Evolutionary conservation across 2,888 invertebrate species (phyloP), one percentile per base, ranked within the genome.

Genomic region (Tachina grossa): DNA sequence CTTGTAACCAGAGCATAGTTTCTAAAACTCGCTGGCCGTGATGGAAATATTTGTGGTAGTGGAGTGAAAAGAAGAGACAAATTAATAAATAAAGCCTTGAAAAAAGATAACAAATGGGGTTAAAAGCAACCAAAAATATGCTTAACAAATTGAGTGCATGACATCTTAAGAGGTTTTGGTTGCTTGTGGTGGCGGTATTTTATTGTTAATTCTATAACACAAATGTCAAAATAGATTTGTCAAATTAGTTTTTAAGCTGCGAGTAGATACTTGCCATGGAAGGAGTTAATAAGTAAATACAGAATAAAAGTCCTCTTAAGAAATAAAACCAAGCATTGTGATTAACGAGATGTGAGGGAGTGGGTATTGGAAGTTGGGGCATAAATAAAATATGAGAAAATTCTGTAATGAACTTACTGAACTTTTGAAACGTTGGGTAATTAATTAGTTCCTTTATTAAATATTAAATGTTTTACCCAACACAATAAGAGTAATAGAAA

Each of bases 161-260:
- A 75, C 51, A 74, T 69, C 63, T 78, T 79, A 85, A 85, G 75
- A 75, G 79, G 65, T 78, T 75, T 75, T 66, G 43, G 14, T 83
- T 65, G 68, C 55, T 81, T 51, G 51, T 69, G 55, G 63, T 69
- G 31, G 31, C 31, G 31, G 31, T 31, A 31, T 74, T 77, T 19
- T 75, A 19, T 22, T 61, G 55, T 72, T 63, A 49, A 75, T 66
- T 45, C 51, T 69, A 31, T 80, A 77, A 61, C 41, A 68, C 47
- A 81, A 76, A 68, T 91, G 91, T 89, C 90, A 90, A 88, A 90
- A 89, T 89, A 89, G 87, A 88, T 89, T 90, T 90, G 89, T 90
- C 90, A 91, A 90, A 90, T 89, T 90, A 87, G 86, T 88, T 90
- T 88, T 89, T 89, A 89, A 89, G 74, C 80, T 68, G 8, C 22